Conservation (phyloP, 2,113 vertebrate genomes). For the Hemibagrus wyckioides region DNA sequence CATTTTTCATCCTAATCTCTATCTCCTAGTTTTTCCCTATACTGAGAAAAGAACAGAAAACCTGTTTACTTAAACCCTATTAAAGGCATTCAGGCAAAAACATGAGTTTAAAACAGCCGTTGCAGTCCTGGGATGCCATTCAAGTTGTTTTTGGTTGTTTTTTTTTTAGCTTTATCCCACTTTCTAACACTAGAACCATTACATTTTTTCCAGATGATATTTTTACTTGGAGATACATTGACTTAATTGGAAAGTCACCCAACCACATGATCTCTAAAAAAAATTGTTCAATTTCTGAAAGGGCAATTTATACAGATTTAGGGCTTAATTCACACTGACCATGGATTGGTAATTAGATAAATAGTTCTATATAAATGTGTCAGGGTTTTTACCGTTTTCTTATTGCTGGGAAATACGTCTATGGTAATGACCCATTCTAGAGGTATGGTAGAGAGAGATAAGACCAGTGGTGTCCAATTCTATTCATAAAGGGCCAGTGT, state of each 20-base stretch:
- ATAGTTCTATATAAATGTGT: neutral
- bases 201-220: neutral
- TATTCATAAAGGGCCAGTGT: too few relatives aligned
- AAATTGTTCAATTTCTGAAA: neutral
- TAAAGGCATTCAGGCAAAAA: neutral
- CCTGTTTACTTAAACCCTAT: neutral
- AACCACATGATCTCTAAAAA: neutral
- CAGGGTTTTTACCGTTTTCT: neutral
- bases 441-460: neutral
- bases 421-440: neutral
- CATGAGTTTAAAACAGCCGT: neutral
- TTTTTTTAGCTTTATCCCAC: neutral
- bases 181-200: neutral
- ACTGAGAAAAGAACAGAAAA: neutral
- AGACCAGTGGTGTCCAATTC: too few relatives aligned
- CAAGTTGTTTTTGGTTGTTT: too few relatives aligned
- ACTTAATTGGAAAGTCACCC: neutral
- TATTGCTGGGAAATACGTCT: neutral
- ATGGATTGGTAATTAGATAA: neutral
- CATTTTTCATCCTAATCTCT: neutral
- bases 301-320: neutral
- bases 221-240: neutral
- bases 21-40: neutral
- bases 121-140: neutral
- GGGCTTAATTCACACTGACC: neutral